A percentile compares a stretch with the other conserved stretches of the same genome.
Evolutionary conservation across 2,888 invertebrate species (phyloP).

Genomic region (Sphaeridia pumilis): DNA sequence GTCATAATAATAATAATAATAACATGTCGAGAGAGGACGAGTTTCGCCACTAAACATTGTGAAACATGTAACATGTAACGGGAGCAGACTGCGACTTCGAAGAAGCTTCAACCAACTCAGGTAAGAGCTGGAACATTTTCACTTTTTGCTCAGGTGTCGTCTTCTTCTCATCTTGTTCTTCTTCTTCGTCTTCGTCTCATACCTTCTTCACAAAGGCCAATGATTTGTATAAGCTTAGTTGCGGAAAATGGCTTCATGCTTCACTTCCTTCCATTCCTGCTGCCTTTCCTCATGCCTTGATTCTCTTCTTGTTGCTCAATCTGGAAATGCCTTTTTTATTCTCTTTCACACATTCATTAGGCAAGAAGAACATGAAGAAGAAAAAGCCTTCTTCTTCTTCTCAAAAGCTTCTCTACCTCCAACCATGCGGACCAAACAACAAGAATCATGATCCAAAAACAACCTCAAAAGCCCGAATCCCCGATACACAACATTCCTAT

Average conservation of each 20-base stretch:
- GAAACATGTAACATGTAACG: too few species aligned
- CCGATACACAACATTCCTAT: too few species aligned
- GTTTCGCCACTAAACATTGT: too few species aligned
- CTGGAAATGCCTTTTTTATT: slow-evolving; percentile 3
- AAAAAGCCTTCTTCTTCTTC: too few species aligned
- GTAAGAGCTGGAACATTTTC: neutral
- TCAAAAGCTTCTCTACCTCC: too few species aligned
- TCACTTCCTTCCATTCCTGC: slow-evolving; percentile 12
- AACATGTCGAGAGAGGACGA: too few species aligned
- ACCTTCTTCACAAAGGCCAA: slow-evolving; percentile 10
- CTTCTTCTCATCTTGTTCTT: neutral
- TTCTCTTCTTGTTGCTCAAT: neutral
- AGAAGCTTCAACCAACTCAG: slow-evolving; percentile 1
- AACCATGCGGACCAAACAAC: too few species aligned
- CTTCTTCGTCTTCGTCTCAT: neutral
- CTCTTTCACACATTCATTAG: slow-evolving; percentile 5
- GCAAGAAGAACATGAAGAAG: too few species aligned
- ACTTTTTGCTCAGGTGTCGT: slow-evolving; percentile 3
- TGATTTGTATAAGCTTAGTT: slow-evolving; percentile 10
- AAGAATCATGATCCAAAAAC: too few species aligned
- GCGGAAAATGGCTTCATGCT: slow-evolving; percentile 10
- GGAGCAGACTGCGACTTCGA: too few species aligned
- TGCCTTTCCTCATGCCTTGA: neutral
- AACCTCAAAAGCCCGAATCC: too few species aligned
- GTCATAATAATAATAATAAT: too few species aligned